phyloP scores from a whole-genome alignment of 2,797 vertebrate species.

The Spatula versicolor region DNA sequence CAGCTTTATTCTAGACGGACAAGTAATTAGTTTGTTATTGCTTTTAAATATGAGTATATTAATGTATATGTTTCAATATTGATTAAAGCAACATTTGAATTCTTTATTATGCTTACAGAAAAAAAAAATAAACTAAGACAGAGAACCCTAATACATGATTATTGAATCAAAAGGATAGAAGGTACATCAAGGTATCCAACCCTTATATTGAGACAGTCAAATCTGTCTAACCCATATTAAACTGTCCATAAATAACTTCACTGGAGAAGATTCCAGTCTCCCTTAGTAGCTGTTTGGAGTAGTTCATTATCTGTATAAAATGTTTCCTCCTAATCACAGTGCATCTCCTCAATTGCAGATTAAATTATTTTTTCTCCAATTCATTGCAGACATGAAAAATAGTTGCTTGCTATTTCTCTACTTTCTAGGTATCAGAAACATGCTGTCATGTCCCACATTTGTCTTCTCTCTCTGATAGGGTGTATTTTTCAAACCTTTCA shows the following conservation, averaged over 20 bases:
- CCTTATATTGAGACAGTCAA: not conserved
- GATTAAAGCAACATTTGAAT: not conserved
- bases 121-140: not conserved
- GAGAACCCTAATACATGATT: not conserved
- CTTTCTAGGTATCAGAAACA: conserved; percentile 40
- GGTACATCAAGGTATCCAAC: not conserved
- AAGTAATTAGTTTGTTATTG: not conserved
- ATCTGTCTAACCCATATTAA: not conserved
- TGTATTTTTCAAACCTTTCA: conserved; percentile 61
- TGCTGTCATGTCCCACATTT: conserved; percentile 57
- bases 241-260: not conserved
- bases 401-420: conserved; percentile 35
- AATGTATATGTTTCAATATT: not conserved
- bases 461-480: conserved; percentile 55
- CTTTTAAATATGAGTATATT: not conserved
- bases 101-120: not conserved
- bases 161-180: not conserved
- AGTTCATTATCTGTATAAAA: not conserved
- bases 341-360: not conserved
- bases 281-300: not conserved
- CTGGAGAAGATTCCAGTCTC: not conserved
- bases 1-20: not conserved
- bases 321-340: not conserved
- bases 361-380: not conserved
- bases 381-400: conserved; percentile 16